Percentiles rank a stretch among this genome's conserved stretches.
phyloP scores from a whole-genome alignment of 2,888 invertebrate genomes.

The Mythimna lalbum region DNA sequence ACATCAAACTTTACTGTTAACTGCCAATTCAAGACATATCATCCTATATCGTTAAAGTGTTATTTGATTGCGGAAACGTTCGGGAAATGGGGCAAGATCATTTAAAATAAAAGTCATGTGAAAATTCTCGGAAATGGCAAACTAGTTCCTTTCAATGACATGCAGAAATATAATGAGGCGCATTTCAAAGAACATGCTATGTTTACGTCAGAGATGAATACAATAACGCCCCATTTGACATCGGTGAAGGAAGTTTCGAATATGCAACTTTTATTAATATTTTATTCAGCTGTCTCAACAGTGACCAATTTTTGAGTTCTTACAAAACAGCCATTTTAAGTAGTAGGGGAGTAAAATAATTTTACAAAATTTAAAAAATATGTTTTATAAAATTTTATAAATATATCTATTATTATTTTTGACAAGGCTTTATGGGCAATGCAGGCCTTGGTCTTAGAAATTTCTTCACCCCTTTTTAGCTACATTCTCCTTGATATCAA shows the following conservation, averaged over 20 bases:
- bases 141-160: background rate
- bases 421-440: too few species aligned
- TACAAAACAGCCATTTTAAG: background rate
- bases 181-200: too few species aligned
- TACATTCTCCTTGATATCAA: constrained; percentile 6
- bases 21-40: background rate
- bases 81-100: background rate
- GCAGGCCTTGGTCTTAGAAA: background rate
- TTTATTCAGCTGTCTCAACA: background rate
- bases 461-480: background rate
- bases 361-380: background rate
- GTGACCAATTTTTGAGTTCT: background rate
- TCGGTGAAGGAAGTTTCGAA: background rate
- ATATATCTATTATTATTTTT: too few species aligned
- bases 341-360: background rate
- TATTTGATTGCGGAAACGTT: background rate
- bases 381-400: too few species aligned
- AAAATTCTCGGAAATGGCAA: background rate
- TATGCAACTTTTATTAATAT: background rate
- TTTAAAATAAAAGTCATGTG: constrained; percentile 6
- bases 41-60: too few species aligned
- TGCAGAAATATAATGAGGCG: background rate
- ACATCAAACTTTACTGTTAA: background rate
- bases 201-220: background rate
- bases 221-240: background rate